A percentile compares a stretch with the other conserved stretches of the same genome.
phyloP scores from a whole-genome alignment of 2,797 vertebrate species.

The Myotis vivesi region DNA sequence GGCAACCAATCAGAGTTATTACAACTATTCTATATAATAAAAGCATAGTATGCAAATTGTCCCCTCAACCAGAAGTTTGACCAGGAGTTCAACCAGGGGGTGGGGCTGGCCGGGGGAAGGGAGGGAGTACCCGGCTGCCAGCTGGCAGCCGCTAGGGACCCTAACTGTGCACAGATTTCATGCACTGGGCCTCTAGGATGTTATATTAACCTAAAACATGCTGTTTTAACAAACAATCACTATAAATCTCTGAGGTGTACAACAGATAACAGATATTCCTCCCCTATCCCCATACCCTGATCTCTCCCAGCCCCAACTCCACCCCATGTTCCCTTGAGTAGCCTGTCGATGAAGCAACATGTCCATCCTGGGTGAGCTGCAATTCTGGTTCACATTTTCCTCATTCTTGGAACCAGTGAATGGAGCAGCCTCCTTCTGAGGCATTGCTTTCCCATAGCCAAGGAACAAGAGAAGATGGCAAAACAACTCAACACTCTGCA shows the following conservation, averaged over 20 bases:
- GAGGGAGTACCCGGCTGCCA: no score
- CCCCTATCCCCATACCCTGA: not conserved
- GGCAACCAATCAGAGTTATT: not conserved
- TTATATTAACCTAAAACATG: not conserved
- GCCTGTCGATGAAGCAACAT: not conserved
- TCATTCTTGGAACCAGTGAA: not conserved
- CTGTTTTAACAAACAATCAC: not conserved
- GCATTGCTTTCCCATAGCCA: not conserved
- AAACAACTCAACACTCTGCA: not conserved
- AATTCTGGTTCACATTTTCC: not conserved
- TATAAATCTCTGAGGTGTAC: not conserved
- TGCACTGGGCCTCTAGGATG: no score
- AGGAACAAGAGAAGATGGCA: not conserved
- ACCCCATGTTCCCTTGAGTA: not conserved
- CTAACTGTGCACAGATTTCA: no score
- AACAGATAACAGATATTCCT: not conserved
- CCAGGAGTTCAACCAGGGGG: no score
- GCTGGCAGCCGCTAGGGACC: no score
- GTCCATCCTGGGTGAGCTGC: not conserved
- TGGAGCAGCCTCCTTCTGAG: not conserved
- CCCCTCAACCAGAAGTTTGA: rapidly evolving
- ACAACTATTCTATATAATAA: no score
- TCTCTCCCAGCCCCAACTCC: no score
- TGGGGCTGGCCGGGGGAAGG: no score
- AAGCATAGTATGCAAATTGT: no score